Conservation (phyloP, 1,140 invertebrate species). For the Berghia stephanieae region DNA sequence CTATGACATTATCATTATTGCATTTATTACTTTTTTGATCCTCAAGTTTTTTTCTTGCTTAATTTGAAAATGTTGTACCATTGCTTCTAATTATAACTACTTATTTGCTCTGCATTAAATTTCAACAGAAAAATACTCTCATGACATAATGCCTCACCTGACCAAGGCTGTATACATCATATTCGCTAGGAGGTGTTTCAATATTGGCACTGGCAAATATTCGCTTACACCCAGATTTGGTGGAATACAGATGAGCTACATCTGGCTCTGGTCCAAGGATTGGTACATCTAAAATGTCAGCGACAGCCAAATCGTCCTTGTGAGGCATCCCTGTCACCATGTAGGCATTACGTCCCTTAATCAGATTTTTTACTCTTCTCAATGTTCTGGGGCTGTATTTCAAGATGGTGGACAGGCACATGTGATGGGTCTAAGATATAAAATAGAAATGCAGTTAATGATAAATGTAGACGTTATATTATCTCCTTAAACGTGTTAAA, state of each 20-base stretch:
- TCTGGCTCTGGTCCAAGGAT: constrained; percentile 65
- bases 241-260: constrained; percentile 62
- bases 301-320: constrained; percentile 63
- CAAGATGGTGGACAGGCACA: constrained; percentile 65
- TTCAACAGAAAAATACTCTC: too few relatives aligned
- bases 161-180: constrained; percentile 64
- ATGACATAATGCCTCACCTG: constrained; percentile 51
- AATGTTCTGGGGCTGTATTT: constrained; percentile 65
- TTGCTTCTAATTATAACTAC: too few relatives aligned
- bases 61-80: too few relatives aligned
- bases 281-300: constrained; percentile 61
- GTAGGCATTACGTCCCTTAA: constrained; percentile 64
- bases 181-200: constrained; percentile 62
- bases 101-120: too few relatives aligned
- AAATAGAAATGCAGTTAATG: too few relatives aligned
- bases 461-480: too few relatives aligned
- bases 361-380: constrained; percentile 61
- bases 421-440: constrained; percentile 60
- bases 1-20: too few relatives aligned
- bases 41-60: too few relatives aligned
- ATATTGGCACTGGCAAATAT: constrained; percentile 65
- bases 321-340: constrained; percentile 64
- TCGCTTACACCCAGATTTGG: constrained; percentile 66
- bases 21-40: too few relatives aligned
- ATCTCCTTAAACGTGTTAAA: too few relatives aligned